These are phyloP conservation scores for Morphnarchus princeps DNA, from an alignment of 2,113 vertebrate species.

Conservation along the genomic window DNA sequence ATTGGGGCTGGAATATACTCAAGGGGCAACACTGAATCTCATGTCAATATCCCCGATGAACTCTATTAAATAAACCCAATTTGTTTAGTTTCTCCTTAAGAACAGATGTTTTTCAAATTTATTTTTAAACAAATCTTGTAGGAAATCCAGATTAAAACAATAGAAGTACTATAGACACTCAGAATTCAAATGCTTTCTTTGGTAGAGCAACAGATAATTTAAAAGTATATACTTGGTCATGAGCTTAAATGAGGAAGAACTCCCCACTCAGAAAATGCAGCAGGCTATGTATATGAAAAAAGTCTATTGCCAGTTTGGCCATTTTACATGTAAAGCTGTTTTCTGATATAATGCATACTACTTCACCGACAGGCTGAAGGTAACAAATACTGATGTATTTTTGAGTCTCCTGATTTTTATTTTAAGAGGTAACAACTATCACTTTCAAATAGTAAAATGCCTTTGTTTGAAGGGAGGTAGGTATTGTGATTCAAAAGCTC, in stretches of 20 bases:
- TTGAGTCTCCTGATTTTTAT: background rate
- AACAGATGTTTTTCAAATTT: background rate
- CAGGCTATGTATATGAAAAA: background rate
- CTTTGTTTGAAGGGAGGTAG: background rate
- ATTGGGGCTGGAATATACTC: background rate
- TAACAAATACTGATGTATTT: background rate
- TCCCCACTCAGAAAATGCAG: background rate
- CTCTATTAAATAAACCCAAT: background rate
- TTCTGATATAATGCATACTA: background rate
- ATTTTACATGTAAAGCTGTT: background rate
- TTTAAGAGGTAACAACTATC: background rate
- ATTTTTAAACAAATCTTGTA: background rate
- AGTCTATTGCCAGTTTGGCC: background rate
- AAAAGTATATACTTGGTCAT: background rate
- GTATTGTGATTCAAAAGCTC: background rate
- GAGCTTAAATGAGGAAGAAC: background rate
- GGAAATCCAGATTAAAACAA: background rate
- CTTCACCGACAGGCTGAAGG: background rate
- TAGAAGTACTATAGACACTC: background rate
- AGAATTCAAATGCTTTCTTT: background rate
- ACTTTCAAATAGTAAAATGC: background rate
- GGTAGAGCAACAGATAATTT: background rate
- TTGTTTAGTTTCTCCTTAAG: background rate
- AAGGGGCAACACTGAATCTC: background rate
- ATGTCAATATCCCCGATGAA: background rate